phyloP scores from a whole-genome alignment of 2,888 invertebrate species.

The Saturnia japonica region DNA sequence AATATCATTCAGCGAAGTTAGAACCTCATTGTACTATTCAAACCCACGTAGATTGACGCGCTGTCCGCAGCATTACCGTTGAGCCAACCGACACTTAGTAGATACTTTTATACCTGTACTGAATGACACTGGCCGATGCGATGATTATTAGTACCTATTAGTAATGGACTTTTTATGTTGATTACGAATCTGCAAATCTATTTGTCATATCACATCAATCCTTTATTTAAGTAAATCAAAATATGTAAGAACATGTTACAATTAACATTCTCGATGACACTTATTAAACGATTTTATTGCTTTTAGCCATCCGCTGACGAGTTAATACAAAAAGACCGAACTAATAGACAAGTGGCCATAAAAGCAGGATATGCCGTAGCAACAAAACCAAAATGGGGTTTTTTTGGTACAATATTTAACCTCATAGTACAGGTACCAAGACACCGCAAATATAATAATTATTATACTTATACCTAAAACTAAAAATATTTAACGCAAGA shows the following conservation, averaged over 20 bases:
- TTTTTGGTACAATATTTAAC: constrained; percentile 76
- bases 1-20: not conserved
- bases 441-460: not conserved
- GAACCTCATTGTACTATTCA: not conserved
- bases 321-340: constrained; percentile 63
- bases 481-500: not conserved
- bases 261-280: not conserved
- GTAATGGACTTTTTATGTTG: too few relatives aligned
- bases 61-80: too few relatives aligned
- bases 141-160: too few relatives aligned
- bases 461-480: not conserved
- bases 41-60: not conserved
- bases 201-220: too few relatives aligned
- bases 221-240: not conserved
- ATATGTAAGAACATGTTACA: not conserved
- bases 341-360: constrained; percentile 53
- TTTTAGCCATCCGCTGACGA: constrained; percentile 69
- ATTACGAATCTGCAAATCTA: too few relatives aligned
- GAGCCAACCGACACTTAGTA: not conserved
- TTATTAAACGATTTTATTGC: constrained; percentile 20
- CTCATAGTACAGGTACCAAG: constrained; percentile 67
- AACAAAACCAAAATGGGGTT: constrained; percentile 67
- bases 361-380: constrained; percentile 58
- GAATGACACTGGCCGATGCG: too few relatives aligned
- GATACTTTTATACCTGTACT: too few relatives aligned